Evolutionary conservation across 2,888 invertebrate species (phyloP).

Genomic region (Trachelus tabidus): DNA sequence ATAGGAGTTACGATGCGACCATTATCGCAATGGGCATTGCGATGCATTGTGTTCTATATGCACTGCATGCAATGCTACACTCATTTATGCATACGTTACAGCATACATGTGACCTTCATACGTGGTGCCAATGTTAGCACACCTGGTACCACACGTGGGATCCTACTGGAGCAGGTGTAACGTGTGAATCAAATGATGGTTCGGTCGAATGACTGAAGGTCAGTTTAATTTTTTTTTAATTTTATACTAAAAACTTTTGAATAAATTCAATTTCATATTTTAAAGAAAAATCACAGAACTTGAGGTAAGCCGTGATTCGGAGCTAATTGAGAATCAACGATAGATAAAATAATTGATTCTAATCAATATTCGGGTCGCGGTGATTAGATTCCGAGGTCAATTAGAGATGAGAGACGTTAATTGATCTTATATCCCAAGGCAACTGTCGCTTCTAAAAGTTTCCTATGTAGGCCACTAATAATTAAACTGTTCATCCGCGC

Average conservation of each 20-base stretch:
- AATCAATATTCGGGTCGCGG: background rate
- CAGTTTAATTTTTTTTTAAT: too few relatives aligned
- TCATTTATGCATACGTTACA: background rate
- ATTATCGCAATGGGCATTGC: background rate
- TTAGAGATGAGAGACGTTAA: background rate
- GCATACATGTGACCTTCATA: background rate
- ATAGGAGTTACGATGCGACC: background rate
- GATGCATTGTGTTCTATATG: background rate
- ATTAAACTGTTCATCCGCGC: background rate
- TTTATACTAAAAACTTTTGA: background rate
- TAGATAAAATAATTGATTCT: background rate
- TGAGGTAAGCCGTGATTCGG: background rate
- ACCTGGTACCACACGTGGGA: background rate
- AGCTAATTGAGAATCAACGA: background rate
- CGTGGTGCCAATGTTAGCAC: background rate
- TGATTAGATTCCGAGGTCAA: background rate
- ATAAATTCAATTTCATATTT: background rate
- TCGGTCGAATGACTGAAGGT: background rate
- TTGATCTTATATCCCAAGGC: background rate
- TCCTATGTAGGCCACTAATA: background rate
- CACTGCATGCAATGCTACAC: background rate
- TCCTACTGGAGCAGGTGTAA: background rate
- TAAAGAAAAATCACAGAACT: background rate
- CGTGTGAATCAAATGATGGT: background rate
- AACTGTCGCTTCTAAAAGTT: background rate